Conservation (phyloP, 2,888 invertebrate species). For the Osmoderma eremita region DNA sequence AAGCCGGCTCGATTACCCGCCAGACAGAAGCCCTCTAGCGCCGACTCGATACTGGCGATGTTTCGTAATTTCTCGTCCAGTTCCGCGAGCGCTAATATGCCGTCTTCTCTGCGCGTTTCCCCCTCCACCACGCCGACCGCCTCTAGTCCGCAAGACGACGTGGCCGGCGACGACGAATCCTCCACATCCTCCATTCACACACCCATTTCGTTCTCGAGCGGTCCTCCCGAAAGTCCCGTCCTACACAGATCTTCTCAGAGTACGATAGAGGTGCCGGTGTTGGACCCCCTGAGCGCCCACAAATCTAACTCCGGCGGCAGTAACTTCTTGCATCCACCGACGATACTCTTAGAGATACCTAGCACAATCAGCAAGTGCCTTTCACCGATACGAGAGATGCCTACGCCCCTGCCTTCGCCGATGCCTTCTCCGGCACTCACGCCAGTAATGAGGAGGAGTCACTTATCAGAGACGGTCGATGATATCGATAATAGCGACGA, state of each 20-base stretch:
- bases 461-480: constrained; percentile 58
- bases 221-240: constrained; percentile 72
- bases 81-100: constrained; percentile 69
- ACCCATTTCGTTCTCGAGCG: constrained; percentile 70
- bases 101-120: constrained; percentile 72
- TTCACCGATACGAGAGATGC: constrained; percentile 81
- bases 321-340: constrained; percentile 77
- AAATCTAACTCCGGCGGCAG: constrained; percentile 69
- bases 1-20: constrained; percentile 59
- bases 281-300: constrained; percentile 76
- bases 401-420: constrained; percentile 79
- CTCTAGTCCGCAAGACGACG: constrained; percentile 79
- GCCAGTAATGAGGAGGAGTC: constrained; percentile 69
- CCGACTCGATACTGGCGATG: constrained; percentile 83
- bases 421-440: constrained; percentile 77
- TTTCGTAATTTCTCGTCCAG: constrained; percentile 78
- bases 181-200: constrained; percentile 74
- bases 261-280: constrained; percentile 71
- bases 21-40: constrained; percentile 76
- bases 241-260: constrained; percentile 59
- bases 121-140: constrained; percentile 79
- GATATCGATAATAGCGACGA: constrained; percentile 65
- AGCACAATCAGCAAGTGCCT: constrained; percentile 79
- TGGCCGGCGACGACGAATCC: constrained; percentile 75
- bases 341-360: constrained; percentile 81